phyloP scores from a whole-genome alignment of 35 echinoderm and acorn worm genomes.

The Stichopus chloronotus region DNA sequence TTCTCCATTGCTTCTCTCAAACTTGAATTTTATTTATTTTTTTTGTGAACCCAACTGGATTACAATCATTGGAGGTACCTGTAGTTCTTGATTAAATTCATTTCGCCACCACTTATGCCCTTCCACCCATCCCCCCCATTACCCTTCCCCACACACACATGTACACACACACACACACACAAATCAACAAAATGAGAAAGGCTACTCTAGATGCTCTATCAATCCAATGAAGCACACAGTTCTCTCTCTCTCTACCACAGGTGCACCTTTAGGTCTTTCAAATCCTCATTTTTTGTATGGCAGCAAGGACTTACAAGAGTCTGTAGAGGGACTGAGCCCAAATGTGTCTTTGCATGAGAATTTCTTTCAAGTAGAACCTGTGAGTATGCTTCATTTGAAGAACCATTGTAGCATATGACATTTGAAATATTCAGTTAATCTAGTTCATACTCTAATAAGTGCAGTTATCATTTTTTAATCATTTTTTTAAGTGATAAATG shows the following conservation, averaged over 20 bases:
- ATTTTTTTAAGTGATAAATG: too few relatives aligned
- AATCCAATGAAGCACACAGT: too few relatives aligned
- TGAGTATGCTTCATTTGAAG: conserved; percentile 11
- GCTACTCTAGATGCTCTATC: too few relatives aligned
- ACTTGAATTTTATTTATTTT: too few relatives aligned
- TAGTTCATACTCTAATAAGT: background rate
- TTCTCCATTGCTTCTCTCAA: too few relatives aligned
- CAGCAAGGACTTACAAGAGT: conserved; percentile 47
- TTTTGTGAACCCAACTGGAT: too few relatives aligned
- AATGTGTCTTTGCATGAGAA: conserved; percentile 51
- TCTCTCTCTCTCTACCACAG: conserved; percentile 9
- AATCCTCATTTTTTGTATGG: conserved; percentile 65
- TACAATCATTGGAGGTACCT: too few relatives aligned
- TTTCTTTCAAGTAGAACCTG: conserved; percentile 40
- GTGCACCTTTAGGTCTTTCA: conserved; percentile 55
- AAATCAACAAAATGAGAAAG: too few relatives aligned
- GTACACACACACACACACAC: too few relatives aligned
- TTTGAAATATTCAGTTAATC: background rate
- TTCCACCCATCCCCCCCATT: background rate
- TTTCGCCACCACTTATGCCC: too few relatives aligned
- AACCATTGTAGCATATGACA: background rate
- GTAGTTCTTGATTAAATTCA: too few relatives aligned
- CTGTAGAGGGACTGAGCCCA: conserved; percentile 39
- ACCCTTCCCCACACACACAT: background rate
- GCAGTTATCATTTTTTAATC: background rate